Conservation (phyloP, 2,888 invertebrate genomes). For the Agonum fuliginosum region DNA sequence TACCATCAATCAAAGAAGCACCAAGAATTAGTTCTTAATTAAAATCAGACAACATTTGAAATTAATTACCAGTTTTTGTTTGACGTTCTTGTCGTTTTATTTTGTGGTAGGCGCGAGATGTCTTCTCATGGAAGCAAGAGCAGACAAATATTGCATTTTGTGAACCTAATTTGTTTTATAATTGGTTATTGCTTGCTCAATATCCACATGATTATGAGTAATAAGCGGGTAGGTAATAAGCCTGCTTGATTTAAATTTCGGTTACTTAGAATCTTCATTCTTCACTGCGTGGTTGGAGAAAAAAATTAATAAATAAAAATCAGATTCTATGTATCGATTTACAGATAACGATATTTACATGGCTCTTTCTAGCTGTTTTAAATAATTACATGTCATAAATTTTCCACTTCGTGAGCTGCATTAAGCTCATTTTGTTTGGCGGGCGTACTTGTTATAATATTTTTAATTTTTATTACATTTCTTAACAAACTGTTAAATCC, state of each 20-base stretch:
- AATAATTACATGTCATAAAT: conserved; percentile 47
- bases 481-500: too few relatives aligned
- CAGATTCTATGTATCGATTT: conserved; percentile 44
- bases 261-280: conserved; percentile 29
- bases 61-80: conserved; percentile 49
- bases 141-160: conserved; percentile 36
- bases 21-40: conserved; percentile 55
- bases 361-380: conserved; percentile 19
- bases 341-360: conserved; percentile 43
- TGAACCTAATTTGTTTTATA: conserved; percentile 41
- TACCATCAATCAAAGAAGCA: conserved; percentile 54
- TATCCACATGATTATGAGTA: conserved; percentile 33
- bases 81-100: conserved; percentile 5
- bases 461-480: not conserved
- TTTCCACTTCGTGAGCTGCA: conserved; percentile 14
- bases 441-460: not conserved
- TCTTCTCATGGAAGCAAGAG: conserved; percentile 9
- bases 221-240: conserved; percentile 46
- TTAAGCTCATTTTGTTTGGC: not conserved
- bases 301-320: conserved; percentile 45
- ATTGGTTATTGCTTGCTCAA: conserved; percentile 44
- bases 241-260: conserved; percentile 45
- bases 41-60: conserved; percentile 57
- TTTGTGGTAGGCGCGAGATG: conserved; percentile 36
- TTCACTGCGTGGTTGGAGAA: not conserved